Evolutionary conservation across 2,888 invertebrate genomes (phyloP).

Genomic region (Pseudolycoriella hygida): DNA sequence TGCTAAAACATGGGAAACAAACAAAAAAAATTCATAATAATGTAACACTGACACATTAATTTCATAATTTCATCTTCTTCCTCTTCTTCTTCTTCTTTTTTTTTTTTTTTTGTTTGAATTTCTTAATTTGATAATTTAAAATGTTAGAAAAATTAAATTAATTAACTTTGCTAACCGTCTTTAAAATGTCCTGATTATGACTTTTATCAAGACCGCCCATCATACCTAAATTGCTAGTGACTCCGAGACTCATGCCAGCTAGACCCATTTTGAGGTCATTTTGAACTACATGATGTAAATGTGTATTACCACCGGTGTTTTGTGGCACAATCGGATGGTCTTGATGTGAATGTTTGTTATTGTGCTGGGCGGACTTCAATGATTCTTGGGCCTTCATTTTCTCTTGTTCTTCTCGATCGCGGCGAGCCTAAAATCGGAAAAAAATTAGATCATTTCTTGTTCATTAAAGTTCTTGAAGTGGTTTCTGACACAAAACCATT

Average conservation of each 20-base stretch:
- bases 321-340: conserved; percentile 9
- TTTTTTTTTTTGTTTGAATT: background rate
- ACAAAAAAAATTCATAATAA: too few species aligned
- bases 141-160: too few species aligned
- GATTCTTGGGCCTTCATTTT: conserved; percentile 81
- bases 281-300: conserved; percentile 29
- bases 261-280: conserved; percentile 29
- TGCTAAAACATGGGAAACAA: too few species aligned
- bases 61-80: too few species aligned
- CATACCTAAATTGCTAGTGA: conserved; percentile 29
- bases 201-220: conserved; percentile 30
- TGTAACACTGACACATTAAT: too few species aligned
- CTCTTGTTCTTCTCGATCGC: conserved; percentile 81
- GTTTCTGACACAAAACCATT: too few species aligned
- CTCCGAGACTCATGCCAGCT: conserved; percentile 24
- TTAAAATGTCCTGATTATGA: conserved; percentile 10
- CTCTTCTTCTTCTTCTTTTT: background rate
- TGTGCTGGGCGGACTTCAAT: conserved; percentile 69
- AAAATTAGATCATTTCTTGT: background rate
- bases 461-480: too few species aligned
- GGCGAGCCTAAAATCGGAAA: conserved; percentile 41
- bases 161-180: conserved; percentile 31
- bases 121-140: background rate
- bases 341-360: conserved; percentile 35
- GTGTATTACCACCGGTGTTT: conserved; percentile 15